Base-by-base conservation (phyloP, 2,113 vertebrate genomes). In the Sus scrofa region DNA sequence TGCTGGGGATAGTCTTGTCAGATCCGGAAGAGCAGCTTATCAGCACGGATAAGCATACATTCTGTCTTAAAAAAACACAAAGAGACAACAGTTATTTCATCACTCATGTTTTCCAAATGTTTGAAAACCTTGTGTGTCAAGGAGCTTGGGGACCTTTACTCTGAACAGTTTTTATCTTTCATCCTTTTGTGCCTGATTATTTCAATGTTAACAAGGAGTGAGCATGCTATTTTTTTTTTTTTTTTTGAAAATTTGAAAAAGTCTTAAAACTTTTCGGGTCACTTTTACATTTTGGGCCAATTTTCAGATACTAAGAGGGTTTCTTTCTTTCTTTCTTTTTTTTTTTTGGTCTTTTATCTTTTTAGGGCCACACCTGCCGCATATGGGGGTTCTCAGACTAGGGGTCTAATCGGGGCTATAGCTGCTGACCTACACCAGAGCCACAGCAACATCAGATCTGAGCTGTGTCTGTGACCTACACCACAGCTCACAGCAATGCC, bases 201-300 rank as follows among this genome's bases (percentile, higher is more conserved):
- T 95, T 94, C 91, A 95, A 73, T 77, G n/a, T 74, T 84, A 22
- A 3, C 75, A 22, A 88, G 73, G 32, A 81, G 14, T 34, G 44
- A 85, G 12, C 62, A 3, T 93, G 44, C 22, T 60, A 32, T 44
- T 83, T 94, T 96, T 94, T 63, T 74, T 6, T 5, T 7, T 52
- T 20, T 16, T 56, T n/a, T n/a, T n/a, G n/a, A n/a, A n/a, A n/a
- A n/a, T n/a, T n/a, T 44, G 52, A 62, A 79, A 90, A 90, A 83
- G 52, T 84, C 87, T 74, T 86, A 83, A 90, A 90, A 78, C 44
- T 94, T 89, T 84, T 92, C 60, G 62, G 65, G 24, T 86, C n/a
- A 79, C 32, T 77, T 91, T 86, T 81, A 94, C 3, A 86, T 88
- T 90, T 86, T 22, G n/a, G 44, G 4, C 77, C 78, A 86, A 77